phyloP scores from a whole-genome alignment of 64 coral and sea anemone genomes.

The Actinia tenebrosa region DNA sequence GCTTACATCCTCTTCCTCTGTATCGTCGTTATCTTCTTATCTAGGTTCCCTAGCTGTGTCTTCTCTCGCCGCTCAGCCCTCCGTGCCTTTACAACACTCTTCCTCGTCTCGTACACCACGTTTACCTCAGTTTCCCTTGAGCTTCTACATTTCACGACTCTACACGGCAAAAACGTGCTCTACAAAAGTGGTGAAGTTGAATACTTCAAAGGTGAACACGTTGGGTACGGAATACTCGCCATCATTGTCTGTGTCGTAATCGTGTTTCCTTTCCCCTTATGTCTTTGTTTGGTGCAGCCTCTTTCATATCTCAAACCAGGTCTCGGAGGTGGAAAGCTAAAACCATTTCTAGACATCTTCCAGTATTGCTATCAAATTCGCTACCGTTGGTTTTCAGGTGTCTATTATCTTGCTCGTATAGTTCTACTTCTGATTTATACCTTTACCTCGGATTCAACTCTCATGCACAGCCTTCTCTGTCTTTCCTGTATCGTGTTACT shows the following conservation, averaged over 20 bases:
- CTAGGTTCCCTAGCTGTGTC: background rate
- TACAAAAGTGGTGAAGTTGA: constrained; percentile 33
- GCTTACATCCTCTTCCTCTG: constrained; percentile 39
- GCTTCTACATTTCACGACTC: constrained; percentile 35
- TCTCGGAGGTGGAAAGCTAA: constrained; percentile 23
- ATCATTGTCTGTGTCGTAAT: constrained; percentile 29
- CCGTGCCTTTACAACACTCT: constrained; percentile 34
- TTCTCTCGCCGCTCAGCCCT: constrained; percentile 34
- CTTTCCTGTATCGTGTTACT: constrained; percentile 20
- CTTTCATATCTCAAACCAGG: constrained; percentile 22
- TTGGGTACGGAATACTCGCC: constrained; percentile 9
- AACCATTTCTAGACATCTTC: constrained; percentile 42
- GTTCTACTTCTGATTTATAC: constrained; percentile 21
- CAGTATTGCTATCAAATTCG: constrained; percentile 27
- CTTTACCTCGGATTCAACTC: constrained; percentile 8
- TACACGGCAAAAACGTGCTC: constrained; percentile 6
- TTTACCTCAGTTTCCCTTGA: constrained; percentile 41
- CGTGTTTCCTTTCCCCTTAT: constrained; percentile 32
- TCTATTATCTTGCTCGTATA: constrained; percentile 46
- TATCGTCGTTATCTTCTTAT: constrained; percentile 16
- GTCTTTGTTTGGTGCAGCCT: background rate
- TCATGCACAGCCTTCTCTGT: constrained; percentile 18
- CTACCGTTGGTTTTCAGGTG: constrained; percentile 42
- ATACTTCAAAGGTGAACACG: constrained; percentile 33
- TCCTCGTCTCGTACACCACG: constrained; percentile 44